A percentile compares a stretch with the other conserved stretches of the same genome.
These are phyloP conservation scores for Acanthis flammea DNA, from an alignment of 2,797 vertebrate species.

Conservation along the genomic window DNA sequence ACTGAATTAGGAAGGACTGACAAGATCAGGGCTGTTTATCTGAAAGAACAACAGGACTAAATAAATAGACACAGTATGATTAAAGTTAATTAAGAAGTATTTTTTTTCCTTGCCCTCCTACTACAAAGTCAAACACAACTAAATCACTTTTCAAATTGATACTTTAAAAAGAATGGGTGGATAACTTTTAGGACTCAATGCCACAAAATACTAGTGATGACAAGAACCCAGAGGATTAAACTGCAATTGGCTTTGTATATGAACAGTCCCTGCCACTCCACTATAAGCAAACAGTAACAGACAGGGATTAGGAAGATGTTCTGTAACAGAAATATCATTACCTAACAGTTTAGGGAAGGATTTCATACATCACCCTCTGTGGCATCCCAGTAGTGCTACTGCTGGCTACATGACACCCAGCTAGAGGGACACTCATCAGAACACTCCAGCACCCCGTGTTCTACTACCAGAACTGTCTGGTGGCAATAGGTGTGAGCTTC, in stretches of 20 bases:
- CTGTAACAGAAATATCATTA: neutral
- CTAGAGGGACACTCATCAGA: neutral
- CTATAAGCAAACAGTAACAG: neutral
- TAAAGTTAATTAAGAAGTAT: neutral
- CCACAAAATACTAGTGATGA: neutral
- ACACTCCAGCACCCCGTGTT: neutral
- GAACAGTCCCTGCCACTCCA: neutral
- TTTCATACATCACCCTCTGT: neutral
- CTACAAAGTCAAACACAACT: constrained; percentile 3
- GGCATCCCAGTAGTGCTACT: neutral
- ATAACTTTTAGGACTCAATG: neutral
- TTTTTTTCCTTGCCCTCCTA: neutral
- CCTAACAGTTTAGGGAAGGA: neutral
- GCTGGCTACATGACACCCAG: neutral
- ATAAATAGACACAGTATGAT: neutral
- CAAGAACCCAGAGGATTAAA: neutral
- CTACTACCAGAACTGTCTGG: neutral
- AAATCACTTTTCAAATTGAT: neutral
- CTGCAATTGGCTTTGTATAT: neutral
- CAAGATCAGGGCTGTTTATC: neutral
- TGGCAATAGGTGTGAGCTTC: neutral
- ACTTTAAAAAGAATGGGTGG: neutral
- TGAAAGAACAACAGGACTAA: neutral
- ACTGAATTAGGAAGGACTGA: neutral
- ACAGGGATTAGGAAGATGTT: neutral